These are phyloP conservation scores for Anagrus nilaparvatae DNA, from an alignment of 1,140 invertebrate genomes.

Conservation along the genomic window DNA sequence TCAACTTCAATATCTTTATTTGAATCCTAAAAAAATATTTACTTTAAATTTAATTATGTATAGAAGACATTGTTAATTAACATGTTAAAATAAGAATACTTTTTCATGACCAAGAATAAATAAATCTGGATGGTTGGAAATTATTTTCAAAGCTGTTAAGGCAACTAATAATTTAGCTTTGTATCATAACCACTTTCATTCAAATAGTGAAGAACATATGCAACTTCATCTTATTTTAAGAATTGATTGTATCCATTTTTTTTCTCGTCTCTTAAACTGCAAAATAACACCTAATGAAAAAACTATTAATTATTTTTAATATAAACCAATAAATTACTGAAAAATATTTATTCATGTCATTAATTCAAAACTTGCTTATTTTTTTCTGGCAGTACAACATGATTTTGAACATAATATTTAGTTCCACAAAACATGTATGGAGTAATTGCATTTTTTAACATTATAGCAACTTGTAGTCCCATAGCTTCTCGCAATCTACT, in stretches of 20 bases:
- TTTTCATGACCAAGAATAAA: constrained; percentile 47
- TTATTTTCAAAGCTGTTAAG: constrained; percentile 79
- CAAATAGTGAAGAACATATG: constrained; percentile 49
- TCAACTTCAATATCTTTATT: constrained; percentile 36
- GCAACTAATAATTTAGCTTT: constrained; percentile 71
- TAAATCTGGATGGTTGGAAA: constrained; percentile 95
- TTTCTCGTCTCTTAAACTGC: constrained; percentile 78
- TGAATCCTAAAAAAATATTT: constrained; percentile 29
- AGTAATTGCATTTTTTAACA: constrained; percentile 78
- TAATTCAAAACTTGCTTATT: constrained; percentile 67
- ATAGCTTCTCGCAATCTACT: constrained; percentile 73
- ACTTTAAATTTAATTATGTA: not conserved
- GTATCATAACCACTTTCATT: constrained; percentile 28
- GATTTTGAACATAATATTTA: constrained; percentile 80
- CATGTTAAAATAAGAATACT: no score
- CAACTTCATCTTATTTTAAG: constrained; percentile 59
- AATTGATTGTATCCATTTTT: constrained; percentile 72
- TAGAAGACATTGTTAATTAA: no score
- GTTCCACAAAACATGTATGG: constrained; percentile 84
- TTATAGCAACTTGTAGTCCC: constrained; percentile 79
- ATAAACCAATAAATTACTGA: not conserved
- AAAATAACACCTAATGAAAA: constrained; percentile 68
- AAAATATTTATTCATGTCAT: constrained; percentile 2
- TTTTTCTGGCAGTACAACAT: constrained; percentile 77
- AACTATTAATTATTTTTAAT: not conserved